Percentiles rank a stretch among this genome's conserved stretches.
Evolutionary conservation across 2,888 invertebrate species (phyloP).

Genomic region (Drosophila diplacantha): DNA sequence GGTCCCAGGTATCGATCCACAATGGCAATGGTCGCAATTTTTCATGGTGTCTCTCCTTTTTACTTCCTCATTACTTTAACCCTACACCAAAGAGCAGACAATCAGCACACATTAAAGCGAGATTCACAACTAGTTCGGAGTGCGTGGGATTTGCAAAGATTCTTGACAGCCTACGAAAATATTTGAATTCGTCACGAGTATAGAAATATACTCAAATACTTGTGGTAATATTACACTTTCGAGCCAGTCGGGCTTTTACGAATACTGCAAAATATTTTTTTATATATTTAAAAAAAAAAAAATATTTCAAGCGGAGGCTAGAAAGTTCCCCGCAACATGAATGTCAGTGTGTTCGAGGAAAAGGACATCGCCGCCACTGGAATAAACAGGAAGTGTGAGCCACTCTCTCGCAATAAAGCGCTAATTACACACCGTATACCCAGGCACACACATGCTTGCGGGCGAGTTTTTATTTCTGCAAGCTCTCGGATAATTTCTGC

Average conservation of each 20-base stretch:
- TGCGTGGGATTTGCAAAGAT: slow-evolving; percentile 10
- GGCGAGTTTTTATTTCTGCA: slow-evolving; percentile 14
- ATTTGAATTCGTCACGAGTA: background rate
- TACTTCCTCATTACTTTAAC: background rate
- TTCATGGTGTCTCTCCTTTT: too few relatives aligned
- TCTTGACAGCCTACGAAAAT: slow-evolving; percentile 4
- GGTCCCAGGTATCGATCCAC: background rate
- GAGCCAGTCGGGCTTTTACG: background rate
- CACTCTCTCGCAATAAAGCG: slow-evolving; percentile 17
- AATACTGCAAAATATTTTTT: background rate
- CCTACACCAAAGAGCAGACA: background rate
- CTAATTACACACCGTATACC: slow-evolving; percentile 16
- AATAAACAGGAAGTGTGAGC: slow-evolving; percentile 18
- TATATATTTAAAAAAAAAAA: background rate
- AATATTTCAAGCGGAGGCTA: background rate
- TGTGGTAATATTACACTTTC: background rate
- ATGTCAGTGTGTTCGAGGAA: slow-evolving; percentile 4
- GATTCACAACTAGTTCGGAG: background rate
- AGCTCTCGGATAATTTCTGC: slow-evolving; percentile 13
- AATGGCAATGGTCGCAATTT: background rate
- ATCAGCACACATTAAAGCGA: background rate
- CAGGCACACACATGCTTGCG: background rate
- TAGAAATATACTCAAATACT: background rate
- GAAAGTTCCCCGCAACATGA: background rate
- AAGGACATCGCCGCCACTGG: slow-evolving; percentile 14